Base-by-base conservation (phyloP, 37 sponge, comb jelly and placozoan genomes). In the Bolinopsis microptera region DNA sequence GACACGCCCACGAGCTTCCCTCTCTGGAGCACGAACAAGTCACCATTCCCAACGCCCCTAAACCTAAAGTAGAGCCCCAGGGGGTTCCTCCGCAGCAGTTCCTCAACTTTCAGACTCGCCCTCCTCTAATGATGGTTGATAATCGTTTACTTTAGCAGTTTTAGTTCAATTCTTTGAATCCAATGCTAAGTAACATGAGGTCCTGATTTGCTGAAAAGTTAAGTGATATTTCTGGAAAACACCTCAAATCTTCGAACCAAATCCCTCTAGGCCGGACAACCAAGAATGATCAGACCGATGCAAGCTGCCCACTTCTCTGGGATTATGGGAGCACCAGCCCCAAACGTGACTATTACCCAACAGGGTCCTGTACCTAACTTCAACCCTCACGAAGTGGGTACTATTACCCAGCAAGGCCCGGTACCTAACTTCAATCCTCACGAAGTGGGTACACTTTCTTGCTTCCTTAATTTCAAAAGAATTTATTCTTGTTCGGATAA, bases 261-360 rank as follows among this genome's bases (percentile, higher is more conserved):
- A n/a, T 13, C 61, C 61, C 61, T 48, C 61, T 13, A 48, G 61
- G 9, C 61, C 5, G 61, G 61, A 48, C 61, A 86, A n/a, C 90
- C 90, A 1, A 40, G 90, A 16, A 38, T 27, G 36, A 77, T 77
- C 35, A 28, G 80, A 32, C 80, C 80, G 61, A 9, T 39, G 41
- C 41, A 86, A 34, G 61, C 90, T 3, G 38, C 90, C 1, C 61
- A 41, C 30, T 86, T 86, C 27, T 36, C 48, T 2, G 61, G 90
- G 25, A 39, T 86, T 9, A 86, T 86, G 90, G 90, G 90, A 34
- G 90, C 90, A 3, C 90, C 90, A n/a, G 90, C 90, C 41, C 90
- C 90, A 28, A 86, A 86, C 61, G 90, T 86, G 3, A 86, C 90
- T 48, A 86, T 86, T 36, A 77, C 80, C 1, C 80, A 77, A 18